Evolutionary conservation across 2,888 invertebrate species (phyloP), one percentile per base, ranked within the genome.

Genomic region (Trachelus iudaicus): DNA sequence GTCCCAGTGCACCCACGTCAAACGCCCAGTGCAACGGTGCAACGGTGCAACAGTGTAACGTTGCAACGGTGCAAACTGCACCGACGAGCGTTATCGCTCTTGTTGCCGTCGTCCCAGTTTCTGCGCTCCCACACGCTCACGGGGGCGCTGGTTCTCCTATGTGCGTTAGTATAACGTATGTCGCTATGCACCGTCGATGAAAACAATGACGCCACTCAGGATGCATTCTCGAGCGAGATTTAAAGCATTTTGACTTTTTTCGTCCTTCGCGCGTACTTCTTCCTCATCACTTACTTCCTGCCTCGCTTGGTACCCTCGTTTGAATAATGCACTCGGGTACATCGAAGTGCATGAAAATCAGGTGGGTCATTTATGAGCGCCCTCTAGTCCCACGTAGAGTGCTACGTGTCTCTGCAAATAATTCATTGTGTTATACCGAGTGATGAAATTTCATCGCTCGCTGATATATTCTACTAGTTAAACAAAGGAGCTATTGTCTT

Each of bases 1-100:
- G 56, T 56, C 23, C 56, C 56, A 15, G 23, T 56, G 56, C 15
- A 56, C 23, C 56, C 56, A 56, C 56, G 56, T 9, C 56, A 23
- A 23, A 56, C 56, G 23, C 56, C 9, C 23, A 56, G 56, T 56
- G 23, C 56, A 56, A 56, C 56, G 56, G 40, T 56, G 40, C 15
- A 56, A 56, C 40, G 56, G 40, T 56, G 40, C 15, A 56, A 56
- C 40, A 56, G 40, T 56, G 23, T 23, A 56, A 56, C 40, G 23
- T 56, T 56, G 40, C 71, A 71, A 30, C 33, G 81, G 82, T 79
- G 79, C 81, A 80, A 82, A 83, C 83, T 81, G 82, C 81, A 82
- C 85, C 84, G 85, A 85, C 87, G 85, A 87, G 89, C 87, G 89
- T 89, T 89, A 89, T 89, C 89, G 88, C 85, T 84, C 83, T 87